A percentile compares a stretch with the other conserved stretches of the same genome.
Evolutionary conservation across 2,797 vertebrate species (phyloP).

Genomic region (Enteromius radiatus): DNA sequence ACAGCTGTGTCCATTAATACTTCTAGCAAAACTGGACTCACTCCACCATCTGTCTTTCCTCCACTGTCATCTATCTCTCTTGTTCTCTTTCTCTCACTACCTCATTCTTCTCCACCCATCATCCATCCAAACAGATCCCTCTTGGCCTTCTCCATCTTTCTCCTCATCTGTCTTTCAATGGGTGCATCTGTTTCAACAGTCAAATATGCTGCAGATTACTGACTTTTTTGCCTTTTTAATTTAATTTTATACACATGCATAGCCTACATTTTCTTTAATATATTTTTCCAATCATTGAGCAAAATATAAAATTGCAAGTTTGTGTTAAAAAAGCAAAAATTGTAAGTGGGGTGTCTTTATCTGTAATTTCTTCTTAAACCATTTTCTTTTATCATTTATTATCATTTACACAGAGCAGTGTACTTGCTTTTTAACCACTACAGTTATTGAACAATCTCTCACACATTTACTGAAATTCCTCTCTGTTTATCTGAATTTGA

Average conservation of each 20-base stretch:
- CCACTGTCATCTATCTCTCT: constrained; percentile 46
- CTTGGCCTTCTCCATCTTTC: not conserved
- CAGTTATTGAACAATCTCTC: not conserved
- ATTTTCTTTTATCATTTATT: not conserved
- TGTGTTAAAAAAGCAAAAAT: not conserved
- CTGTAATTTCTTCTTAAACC: not conserved
- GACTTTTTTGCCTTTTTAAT: not conserved
- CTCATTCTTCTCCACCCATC: constrained; percentile 13
- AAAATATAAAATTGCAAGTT: too few relatives aligned
- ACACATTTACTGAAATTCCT: not conserved
- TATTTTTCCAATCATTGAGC: too few relatives aligned
- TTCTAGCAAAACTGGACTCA: constrained; percentile 70
- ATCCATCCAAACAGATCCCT: not conserved
- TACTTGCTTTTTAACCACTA: not conserved
- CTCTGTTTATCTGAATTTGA: not conserved
- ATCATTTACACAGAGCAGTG: not conserved
- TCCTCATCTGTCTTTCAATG: constrained; percentile 15
- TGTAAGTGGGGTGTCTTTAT: not conserved
- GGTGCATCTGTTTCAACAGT: constrained; percentile 31
- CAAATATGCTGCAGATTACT: not conserved
- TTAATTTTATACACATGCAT: too few relatives aligned
- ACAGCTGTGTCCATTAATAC: constrained; percentile 79
- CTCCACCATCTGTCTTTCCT: constrained; percentile 74
- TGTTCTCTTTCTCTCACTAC: constrained; percentile 6
- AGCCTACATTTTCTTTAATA: too few relatives aligned